A percentile compares a stretch with the other conserved stretches of the same genome.
Evolutionary conservation across 2,797 vertebrate genomes (phyloP).

Genomic region (Lithobates pipiens): DNA sequence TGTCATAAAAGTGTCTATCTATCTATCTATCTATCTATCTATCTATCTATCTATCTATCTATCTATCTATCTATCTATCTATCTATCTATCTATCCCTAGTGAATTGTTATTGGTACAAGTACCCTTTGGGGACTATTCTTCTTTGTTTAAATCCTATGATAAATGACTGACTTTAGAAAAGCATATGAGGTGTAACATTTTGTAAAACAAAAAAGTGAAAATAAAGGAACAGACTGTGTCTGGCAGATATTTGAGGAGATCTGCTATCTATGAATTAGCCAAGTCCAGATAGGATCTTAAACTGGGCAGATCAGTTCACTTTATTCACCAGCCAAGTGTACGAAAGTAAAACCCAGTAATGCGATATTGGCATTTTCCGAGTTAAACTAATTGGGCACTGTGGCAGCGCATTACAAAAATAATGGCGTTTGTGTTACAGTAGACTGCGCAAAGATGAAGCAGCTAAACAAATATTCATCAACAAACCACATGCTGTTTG

Average conservation of each 20-base stretch:
- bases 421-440: slow-evolving; percentile 47
- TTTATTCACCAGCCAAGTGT: slow-evolving; percentile 1
- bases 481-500: slow-evolving; percentile 52
- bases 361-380: slow-evolving; percentile 17
- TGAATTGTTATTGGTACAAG: neutral
- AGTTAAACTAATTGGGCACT: slow-evolving; percentile 54
- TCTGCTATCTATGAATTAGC: neutral
- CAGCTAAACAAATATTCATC: slow-evolving; percentile 57
- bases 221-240: neutral
- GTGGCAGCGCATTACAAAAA: slow-evolving; percentile 48
- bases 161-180: no score
- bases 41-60: neutral
- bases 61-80: neutral
- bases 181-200: neutral
- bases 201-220: neutral
- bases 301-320: neutral
- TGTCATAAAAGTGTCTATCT: no score
- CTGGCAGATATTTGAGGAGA: neutral
- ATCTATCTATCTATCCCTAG: neutral
- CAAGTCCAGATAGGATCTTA: neutral
- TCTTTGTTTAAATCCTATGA: no score
- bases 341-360: neutral
- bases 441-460: slow-evolving; percentile 31
- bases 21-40: neutral
- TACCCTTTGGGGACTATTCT: neutral